These are phyloP conservation scores for Eurypyga helias DNA, from an alignment of 2,113 vertebrate genomes.

Conservation along the genomic window DNA sequence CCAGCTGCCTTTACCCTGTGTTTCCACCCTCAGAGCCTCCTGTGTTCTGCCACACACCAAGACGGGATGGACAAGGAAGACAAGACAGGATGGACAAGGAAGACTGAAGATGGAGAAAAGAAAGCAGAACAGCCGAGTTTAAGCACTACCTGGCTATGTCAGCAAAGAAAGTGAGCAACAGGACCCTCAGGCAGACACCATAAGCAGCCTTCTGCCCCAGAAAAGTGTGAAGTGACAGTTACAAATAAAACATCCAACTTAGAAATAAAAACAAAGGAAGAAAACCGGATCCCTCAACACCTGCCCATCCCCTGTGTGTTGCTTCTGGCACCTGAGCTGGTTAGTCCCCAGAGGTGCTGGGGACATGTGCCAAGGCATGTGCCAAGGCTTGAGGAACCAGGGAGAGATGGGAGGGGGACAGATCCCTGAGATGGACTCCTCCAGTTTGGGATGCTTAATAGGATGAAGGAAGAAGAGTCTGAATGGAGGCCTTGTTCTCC, in stretches of 20 bases:
- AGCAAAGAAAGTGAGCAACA: background rate
- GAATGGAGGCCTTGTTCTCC: background rate
- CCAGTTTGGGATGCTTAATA: background rate
- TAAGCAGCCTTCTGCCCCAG: background rate
- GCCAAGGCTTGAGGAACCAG: background rate
- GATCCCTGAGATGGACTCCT: background rate
- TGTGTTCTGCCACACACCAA: background rate
- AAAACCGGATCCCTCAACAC: background rate
- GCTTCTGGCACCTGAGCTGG: background rate
- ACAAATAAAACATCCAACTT: background rate
- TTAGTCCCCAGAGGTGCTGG: background rate
- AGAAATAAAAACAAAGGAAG: background rate
- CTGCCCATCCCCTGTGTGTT: background rate
- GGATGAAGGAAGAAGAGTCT: background rate
- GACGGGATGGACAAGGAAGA: no score
- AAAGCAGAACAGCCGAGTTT: no score
- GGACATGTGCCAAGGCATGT: background rate
- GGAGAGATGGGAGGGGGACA: background rate
- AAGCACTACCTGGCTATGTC: background rate
- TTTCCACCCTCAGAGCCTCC: background rate
- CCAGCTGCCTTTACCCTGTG: fast-evolving
- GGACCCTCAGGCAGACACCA: background rate
- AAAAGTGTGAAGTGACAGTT: background rate
- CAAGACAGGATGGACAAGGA: background rate
- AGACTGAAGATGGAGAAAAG: background rate